Base-by-base conservation (phyloP, 2,797 vertebrate species). In the Acanthurus tractus region DNA sequence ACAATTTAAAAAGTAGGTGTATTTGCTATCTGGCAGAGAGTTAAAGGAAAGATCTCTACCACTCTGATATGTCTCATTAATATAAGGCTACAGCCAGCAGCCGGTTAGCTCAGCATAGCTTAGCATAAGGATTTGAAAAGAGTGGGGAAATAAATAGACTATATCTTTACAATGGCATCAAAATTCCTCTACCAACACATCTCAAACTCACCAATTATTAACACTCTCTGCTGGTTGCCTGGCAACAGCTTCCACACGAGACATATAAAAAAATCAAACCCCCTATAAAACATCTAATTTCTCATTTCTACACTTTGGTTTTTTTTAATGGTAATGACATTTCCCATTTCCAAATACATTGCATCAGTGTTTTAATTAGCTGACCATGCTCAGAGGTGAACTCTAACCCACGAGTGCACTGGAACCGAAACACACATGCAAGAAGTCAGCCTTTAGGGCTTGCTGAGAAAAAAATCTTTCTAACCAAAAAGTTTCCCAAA, bases 351-450 rank as follows among this genome's bases (percentile, higher is more conserved):
- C 14, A 52, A 66, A 56, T 20, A 34, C 10, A 7, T 13, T 0
- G 8, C 36, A 53, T 29, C 46, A 8, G 10, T 46, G n/a, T 45
- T 45, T 23, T 34, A 15, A 14, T 29, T 8, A 0, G 38, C 62
- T 9, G 7, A 63, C 17, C 8, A 15, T 25, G 56, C 46, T 74
- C 36, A 70, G 58, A 38, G 20, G 22, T 36, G 45, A 81, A 14
- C 22, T 63, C 22, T 56, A 38, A 63, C 8, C 12, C 23, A 14
- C 0, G 0, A 46, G 10, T 34, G 25, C 5, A 62, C 17, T 1
- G 4, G n/a, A 40, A 12, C 12, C 0, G 9, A 46, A 40, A 12
- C 38, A 9, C 38, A 40, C 38, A 40, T 40, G 38, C 38, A 40
- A 12, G 38, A 40, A 40, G 38, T 12, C 11, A 40, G 38, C 38